phyloP scores from a whole-genome alignment of 2,113 vertebrate species.

The Caretta caretta region DNA sequence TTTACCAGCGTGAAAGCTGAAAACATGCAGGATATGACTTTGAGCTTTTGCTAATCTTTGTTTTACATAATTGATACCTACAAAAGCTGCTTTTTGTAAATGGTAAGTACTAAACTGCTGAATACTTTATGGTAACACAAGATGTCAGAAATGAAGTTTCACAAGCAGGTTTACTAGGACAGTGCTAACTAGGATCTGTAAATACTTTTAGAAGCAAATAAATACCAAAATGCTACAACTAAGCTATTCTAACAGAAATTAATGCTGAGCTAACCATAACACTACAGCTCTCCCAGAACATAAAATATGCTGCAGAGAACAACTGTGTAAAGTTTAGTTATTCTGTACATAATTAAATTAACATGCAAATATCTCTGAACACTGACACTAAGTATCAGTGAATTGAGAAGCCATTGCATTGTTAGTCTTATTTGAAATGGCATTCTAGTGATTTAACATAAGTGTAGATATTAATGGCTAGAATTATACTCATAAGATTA shows the following conservation, averaged over 20 bases:
- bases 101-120: neutral
- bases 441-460: neutral
- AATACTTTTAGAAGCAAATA: neutral
- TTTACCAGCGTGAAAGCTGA: neutral
- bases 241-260: neutral
- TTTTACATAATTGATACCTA: neutral
- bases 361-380: neutral
- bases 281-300: neutral
- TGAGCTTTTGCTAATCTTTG: neutral
- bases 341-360: neutral
- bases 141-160: neutral
- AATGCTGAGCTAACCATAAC: neutral
- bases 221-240: neutral
- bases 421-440: neutral
- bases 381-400: neutral
- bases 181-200: neutral
- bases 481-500: neutral
- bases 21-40: neutral
- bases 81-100: neutral
- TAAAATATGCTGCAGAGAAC: neutral
- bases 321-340: neutral
- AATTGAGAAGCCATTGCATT: neutral
- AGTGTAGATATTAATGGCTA: neutral
- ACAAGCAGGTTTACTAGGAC: neutral
- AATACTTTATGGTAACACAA: neutral